A percentile compares a stretch with the other conserved stretches of the same genome.
Conservation (phyloP, 2,888 invertebrate species). For the Thera britannica region DNA sequence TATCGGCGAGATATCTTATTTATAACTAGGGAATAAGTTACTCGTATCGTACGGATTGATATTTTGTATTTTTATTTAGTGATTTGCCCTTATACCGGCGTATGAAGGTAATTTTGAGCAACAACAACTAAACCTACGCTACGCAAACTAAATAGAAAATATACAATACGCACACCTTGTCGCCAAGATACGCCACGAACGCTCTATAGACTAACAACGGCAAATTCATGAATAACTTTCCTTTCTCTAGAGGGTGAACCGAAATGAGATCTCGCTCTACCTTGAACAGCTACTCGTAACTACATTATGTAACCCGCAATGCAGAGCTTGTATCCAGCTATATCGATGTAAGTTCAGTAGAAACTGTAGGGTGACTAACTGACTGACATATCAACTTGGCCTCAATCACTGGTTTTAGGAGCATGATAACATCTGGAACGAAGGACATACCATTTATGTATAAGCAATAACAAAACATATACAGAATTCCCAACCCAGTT, state of each 20-base stretch:
- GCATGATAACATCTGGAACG: slow-evolving; percentile 25
- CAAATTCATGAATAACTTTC: slow-evolving; percentile 28
- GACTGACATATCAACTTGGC: slow-evolving; percentile 32
- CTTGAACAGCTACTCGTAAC: slow-evolving; percentile 31
- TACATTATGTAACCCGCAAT: slow-evolving; percentile 36
- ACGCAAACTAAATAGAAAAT: neutral
- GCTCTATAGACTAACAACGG: slow-evolving; percentile 12
- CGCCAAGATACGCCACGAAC: slow-evolving; percentile 3
- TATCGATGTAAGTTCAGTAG: slow-evolving; percentile 25
- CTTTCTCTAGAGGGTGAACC: slow-evolving; percentile 31
- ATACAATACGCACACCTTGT: neutral
- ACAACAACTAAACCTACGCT: neutral
- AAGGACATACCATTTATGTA: slow-evolving; percentile 24
- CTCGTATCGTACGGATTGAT: neutral
- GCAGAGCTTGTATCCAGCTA: slow-evolving; percentile 32
- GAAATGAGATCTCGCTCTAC: slow-evolving; percentile 36
- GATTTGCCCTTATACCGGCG: neutral
- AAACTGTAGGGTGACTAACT: slow-evolving; percentile 32
- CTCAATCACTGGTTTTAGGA: slow-evolving; percentile 25
- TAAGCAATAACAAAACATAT: slow-evolving; percentile 6
- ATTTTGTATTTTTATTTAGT: neutral
- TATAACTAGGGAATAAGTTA: neutral
- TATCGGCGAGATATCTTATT: neutral
- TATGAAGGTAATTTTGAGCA: too few species aligned
- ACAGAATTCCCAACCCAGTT: neutral